Percentiles rank a stretch among this genome's conserved stretches.
Evolutionary conservation across 2,888 invertebrate genomes (phyloP).

Genomic region (Holacanthella duospinosa): DNA sequence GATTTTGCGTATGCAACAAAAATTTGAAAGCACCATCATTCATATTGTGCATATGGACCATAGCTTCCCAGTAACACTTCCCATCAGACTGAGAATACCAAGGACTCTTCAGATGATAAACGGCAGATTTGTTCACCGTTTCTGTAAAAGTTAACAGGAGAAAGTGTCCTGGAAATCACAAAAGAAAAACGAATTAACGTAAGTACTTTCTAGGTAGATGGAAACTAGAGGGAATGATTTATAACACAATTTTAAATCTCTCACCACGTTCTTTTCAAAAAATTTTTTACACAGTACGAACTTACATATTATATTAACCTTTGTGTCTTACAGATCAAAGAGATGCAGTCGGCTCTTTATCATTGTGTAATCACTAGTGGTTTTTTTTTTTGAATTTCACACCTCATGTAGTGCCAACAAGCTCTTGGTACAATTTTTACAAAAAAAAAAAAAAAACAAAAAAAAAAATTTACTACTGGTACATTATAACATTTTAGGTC

Average conservation of each 20-base stretch:
- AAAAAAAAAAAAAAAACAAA: too few relatives aligned
- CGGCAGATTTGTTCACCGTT: slow-evolving; percentile 26
- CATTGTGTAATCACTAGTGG: too few relatives aligned
- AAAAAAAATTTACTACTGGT: too few relatives aligned
- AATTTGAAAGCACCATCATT: slow-evolving; percentile 43
- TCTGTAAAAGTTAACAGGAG: slow-evolving; percentile 46
- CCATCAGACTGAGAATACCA: slow-evolving; percentile 42
- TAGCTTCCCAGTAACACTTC: slow-evolving; percentile 43
- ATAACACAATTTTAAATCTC: neutral
- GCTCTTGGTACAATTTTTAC: too few relatives aligned
- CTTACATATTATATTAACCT: neutral
- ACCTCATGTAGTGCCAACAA: too few relatives aligned
- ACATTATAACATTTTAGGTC: too few relatives aligned
- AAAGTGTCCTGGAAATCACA: slow-evolving; percentile 56
- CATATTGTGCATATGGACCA: slow-evolving; percentile 46
- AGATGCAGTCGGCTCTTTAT: too few relatives aligned
- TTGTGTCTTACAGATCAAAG: too few relatives aligned
- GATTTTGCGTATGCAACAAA: slow-evolving; percentile 43
- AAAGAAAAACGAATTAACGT: neutral
- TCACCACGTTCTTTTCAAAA: neutral
- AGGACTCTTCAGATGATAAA: slow-evolving; percentile 42
- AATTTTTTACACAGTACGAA: neutral
- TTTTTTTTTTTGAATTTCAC: too few relatives aligned
- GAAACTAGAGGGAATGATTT: neutral
- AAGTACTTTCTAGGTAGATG: too few relatives aligned